phyloP scores from a whole-genome alignment of 2,113 vertebrate species.

The Triplophysa rosa region DNA sequence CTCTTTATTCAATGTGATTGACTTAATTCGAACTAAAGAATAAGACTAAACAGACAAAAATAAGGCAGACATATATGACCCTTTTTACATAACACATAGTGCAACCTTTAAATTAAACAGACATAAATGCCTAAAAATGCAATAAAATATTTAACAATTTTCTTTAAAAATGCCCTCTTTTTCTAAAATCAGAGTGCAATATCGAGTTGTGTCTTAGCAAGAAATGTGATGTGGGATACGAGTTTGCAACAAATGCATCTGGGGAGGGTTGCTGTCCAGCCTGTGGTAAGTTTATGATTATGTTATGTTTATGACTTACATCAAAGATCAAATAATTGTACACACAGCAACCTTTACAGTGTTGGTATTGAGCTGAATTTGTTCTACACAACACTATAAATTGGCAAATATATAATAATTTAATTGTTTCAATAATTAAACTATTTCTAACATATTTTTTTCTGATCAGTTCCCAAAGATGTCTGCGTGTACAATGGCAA shows the following conservation, averaged over 20 bases:
- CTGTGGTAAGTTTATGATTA: constrained; percentile 5
- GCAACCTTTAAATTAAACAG: neutral
- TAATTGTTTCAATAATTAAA: neutral
- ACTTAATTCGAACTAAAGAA: neutral
- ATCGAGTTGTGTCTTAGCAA: neutral
- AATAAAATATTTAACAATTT: neutral
- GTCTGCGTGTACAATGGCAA: constrained; percentile 72
- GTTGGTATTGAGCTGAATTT: neutral
- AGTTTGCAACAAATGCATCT: neutral
- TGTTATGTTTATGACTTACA: neutral
- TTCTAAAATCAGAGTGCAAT: constrained; percentile 32
- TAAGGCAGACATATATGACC: neutral
- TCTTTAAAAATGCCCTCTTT: no score
- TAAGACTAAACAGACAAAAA: neutral
- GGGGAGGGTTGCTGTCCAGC: neutral
- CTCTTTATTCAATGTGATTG: no score
- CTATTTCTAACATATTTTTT: neutral
- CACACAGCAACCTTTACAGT: neutral
- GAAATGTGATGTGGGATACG: constrained; percentile 27
- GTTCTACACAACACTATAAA: no score
- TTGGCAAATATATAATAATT: neutral
- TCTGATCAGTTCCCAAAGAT: constrained; percentile 63
- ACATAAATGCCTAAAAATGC: neutral
- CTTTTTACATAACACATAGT: neutral
- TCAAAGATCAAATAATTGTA: neutral